phyloP scores from a whole-genome alignment of 1,140 invertebrate genomes.

The Drosophila murphyi region DNA sequence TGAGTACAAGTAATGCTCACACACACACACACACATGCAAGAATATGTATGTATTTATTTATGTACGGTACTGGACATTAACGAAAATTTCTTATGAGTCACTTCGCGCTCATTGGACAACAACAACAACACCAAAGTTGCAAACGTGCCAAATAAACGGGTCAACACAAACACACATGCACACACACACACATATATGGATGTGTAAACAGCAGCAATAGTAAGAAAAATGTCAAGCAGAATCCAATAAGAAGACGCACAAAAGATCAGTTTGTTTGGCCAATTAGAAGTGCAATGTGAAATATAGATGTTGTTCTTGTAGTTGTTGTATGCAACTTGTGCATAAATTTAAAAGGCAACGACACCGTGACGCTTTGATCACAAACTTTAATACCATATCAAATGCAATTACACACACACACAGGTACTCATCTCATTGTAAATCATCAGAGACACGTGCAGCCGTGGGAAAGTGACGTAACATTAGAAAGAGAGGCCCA shows the following conservation, averaged over 20 bases:
- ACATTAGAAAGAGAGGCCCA: conserved; percentile 67
- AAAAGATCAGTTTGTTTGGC: conserved; percentile 16
- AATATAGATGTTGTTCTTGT: conserved; percentile 12
- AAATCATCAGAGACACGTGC: conserved; percentile 59
- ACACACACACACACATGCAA: not conserved
- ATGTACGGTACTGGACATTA: conserved; percentile 23
- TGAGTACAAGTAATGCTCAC: conserved; percentile 12
- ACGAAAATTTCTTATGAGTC: conserved; percentile 41
- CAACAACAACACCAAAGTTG: conserved; percentile 26
- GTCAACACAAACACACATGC: conserved; percentile 22
- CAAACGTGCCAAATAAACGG: conserved; percentile 43
- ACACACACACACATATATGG: not conserved
- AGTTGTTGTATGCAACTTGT: conserved; percentile 24
- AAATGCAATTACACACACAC: conserved; percentile 37
- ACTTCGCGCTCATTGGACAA: conserved; percentile 29
- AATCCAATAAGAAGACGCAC: conserved; percentile 43
- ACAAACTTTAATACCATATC: conserved; percentile 27
- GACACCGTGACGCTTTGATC: conserved; percentile 39
- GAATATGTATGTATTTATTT: not conserved
- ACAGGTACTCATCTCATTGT: conserved; percentile 29
- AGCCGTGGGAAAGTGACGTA: conserved; percentile 79
- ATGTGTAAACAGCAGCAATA: conserved; percentile 20
- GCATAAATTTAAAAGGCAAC: conserved; percentile 69
- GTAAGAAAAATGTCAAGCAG: conserved; percentile 22
- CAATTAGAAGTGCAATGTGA: conserved; percentile 28